Evolutionary conservation across 1,140 invertebrate species (phyloP), one percentile per base, ranked within the genome.

Genomic region (Anoplophora glabripennis): DNA sequence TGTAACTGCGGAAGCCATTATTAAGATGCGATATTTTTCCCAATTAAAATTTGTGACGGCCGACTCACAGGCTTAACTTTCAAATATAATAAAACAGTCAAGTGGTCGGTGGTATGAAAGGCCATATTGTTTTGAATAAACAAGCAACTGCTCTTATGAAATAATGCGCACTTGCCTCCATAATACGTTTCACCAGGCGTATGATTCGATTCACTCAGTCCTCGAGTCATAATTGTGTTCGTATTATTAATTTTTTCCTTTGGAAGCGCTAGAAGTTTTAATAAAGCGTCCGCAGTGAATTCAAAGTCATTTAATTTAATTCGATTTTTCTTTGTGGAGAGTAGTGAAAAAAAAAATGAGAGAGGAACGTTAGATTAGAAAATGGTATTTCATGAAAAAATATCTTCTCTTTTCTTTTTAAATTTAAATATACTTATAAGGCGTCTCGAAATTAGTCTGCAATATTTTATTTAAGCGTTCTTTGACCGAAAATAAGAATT

Each of bases 91-190:
- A 65, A 65, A 66, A 54, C 57, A 63, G 60, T 62, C 64, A 63
- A 62, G 61, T 53, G 64, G 61, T 55, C 60, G 63, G 59, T 54
- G 53, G 55, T 40, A 66, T 66, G 64, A 66, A 66, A 66, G 64
- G 64, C 59, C 52, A 36, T 60, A 66, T 66, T 66, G 64, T 66
- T 62, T 63, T 45, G 47, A 57, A 62, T 55, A 66, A 66, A 66
- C 64, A 66, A 57, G 58, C 60, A 57, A 63, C 64, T 60, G 64
- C 64, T 66, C 64, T 66, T 66, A 63, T 49, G 49, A 62, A 63
- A 66, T 66, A 66, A 66, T 66, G 64, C 53, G 64, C 64, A 66
- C 64, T 66, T 66, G 64, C 57, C 15, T 45, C 51, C 49, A 66
- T 66, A 63, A 66, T 66, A 57, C 51, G 64, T 66, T 63, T 44